phyloP scores from a whole-genome alignment of 1,140 invertebrate species.

The Nephila pilipes region DNA sequence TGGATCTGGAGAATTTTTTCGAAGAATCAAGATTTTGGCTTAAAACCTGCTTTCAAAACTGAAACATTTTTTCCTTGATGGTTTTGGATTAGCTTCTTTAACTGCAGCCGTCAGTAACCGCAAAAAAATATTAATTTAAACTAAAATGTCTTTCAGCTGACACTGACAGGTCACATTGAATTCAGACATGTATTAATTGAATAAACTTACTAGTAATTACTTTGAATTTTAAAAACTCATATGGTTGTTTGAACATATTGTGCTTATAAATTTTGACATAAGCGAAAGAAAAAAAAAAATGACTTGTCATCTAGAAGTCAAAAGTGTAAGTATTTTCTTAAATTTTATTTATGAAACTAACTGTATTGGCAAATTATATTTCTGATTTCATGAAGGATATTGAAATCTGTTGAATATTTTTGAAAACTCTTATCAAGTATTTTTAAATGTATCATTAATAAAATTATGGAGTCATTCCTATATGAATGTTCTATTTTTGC shows the following conservation, averaged over 20 bases:
- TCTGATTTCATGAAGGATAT: too few species aligned
- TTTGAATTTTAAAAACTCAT: neutral
- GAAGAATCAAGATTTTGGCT: too few species aligned
- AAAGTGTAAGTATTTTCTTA: conserved; percentile 49
- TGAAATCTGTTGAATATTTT: too few species aligned
- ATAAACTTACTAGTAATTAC: neutral
- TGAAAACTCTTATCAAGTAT: too few species aligned
- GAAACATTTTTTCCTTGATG: too few species aligned
- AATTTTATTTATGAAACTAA: neutral
- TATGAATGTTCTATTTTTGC: too few species aligned
- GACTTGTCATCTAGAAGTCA: conserved; percentile 63
- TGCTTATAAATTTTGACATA: neutral
- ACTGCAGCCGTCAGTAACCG: conserved; percentile 2
- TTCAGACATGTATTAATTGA: neutral
- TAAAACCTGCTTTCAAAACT: too few species aligned
- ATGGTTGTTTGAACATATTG: neutral
- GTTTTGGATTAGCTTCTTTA: neutral
- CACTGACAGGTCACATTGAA: conserved; percentile 69
- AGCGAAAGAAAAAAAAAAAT: neutral
- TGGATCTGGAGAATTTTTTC: too few species aligned
- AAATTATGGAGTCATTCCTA: too few species aligned
- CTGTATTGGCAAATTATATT: too few species aligned
- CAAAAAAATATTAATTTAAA: conserved; percentile 25
- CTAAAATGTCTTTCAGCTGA: conserved; percentile 58
- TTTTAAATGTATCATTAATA: too few species aligned